Percentiles rank a stretch among this genome's conserved stretches.
Conservation (phyloP, 2,888 invertebrate species). For the Lasius fuliginosus region DNA sequence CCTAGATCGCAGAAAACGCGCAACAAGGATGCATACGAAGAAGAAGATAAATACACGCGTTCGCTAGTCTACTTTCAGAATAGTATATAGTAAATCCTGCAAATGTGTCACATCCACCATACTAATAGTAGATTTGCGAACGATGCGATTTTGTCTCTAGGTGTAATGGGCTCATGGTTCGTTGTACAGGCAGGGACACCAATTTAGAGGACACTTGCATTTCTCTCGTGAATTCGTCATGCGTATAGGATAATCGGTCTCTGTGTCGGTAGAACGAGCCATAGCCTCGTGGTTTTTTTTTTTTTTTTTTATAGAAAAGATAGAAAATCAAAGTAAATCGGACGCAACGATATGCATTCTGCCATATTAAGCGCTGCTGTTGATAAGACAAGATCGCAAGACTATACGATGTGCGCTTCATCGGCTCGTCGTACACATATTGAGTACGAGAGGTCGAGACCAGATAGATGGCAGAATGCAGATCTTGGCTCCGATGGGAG, state of each 20-base stretch:
- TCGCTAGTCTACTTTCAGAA: slow-evolving; percentile 43
- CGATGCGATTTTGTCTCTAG: slow-evolving; percentile 31
- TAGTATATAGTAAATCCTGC: slow-evolving; percentile 9
- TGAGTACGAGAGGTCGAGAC: slow-evolving; percentile 20
- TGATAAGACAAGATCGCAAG: neutral
- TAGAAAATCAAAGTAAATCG: slow-evolving; percentile 78
- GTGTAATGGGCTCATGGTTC: slow-evolving; percentile 40
- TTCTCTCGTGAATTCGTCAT: neutral
- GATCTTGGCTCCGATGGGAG: slow-evolving; percentile 75
- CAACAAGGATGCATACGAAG: slow-evolving; percentile 57
- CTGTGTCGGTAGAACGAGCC: slow-evolving; percentile 59
- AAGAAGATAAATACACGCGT: slow-evolving; percentile 36
- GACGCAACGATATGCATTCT: slow-evolving; percentile 79
- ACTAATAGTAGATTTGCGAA: slow-evolving; percentile 50
- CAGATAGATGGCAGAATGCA: slow-evolving; percentile 76
- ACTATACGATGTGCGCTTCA: slow-evolving; percentile 17
- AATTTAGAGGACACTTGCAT: neutral
- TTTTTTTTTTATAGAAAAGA: slow-evolving; percentile 64
- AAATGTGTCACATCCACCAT: slow-evolving; percentile 34
- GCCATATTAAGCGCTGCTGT: slow-evolving; percentile 61
- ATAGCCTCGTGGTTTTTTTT: slow-evolving; percentile 67
- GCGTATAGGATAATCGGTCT: neutral
- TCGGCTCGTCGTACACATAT: slow-evolving; percentile 33
- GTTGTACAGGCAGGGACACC: slow-evolving; percentile 28
- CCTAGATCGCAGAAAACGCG: slow-evolving; percentile 58